Evolutionary conservation across 2,797 vertebrate genomes (phyloP).

Genomic region (Clarias laeviceps): DNA sequence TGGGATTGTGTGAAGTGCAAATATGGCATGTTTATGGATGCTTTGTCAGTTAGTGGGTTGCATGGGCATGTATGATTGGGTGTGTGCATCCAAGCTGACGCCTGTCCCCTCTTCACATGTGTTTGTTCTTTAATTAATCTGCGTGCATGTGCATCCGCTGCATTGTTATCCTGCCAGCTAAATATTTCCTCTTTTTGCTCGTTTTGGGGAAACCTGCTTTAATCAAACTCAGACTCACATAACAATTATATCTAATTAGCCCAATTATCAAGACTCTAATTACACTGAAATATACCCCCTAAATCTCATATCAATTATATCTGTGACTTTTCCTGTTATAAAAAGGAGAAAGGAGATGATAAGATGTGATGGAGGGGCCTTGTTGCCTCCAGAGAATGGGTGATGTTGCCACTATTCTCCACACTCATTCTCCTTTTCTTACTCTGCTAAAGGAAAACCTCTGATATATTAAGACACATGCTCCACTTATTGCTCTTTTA

Average conservation of each 20-base stretch:
- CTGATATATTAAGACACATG: slow-evolving; percentile 49
- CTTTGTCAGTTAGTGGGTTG: neutral
- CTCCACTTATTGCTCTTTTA: slow-evolving; percentile 50
- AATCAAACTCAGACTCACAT: slow-evolving; percentile 85
- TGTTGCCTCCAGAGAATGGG: slow-evolving; percentile 68
- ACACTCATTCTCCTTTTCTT: slow-evolving; percentile 50
- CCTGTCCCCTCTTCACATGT: slow-evolving; percentile 29
- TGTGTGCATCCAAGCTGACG: slow-evolving; percentile 25
- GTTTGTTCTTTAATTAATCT: slow-evolving; percentile 61
- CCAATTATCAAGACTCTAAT: slow-evolving; percentile 86
- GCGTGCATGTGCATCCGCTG: slow-evolving; percentile 51
- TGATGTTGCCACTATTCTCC: slow-evolving; percentile 47
- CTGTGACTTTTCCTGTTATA: slow-evolving; percentile 77
- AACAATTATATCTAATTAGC: slow-evolving; percentile 86
- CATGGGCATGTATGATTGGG: neutral
- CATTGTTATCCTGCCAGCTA: slow-evolving; percentile 67
- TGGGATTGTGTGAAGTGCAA: neutral
- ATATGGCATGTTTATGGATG: neutral
- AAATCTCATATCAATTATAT: slow-evolving; percentile 88
- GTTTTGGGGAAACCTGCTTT: slow-evolving; percentile 80
- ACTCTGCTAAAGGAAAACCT: slow-evolving; percentile 54
- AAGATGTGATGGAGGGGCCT: slow-evolving; percentile 61
- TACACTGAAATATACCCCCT: slow-evolving; percentile 83
- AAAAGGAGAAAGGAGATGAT: slow-evolving; percentile 62
- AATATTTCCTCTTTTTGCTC: slow-evolving; percentile 61